Evolutionary conservation across 2,888 invertebrate species (phyloP).

Genomic region (Axea sp.): DNA sequence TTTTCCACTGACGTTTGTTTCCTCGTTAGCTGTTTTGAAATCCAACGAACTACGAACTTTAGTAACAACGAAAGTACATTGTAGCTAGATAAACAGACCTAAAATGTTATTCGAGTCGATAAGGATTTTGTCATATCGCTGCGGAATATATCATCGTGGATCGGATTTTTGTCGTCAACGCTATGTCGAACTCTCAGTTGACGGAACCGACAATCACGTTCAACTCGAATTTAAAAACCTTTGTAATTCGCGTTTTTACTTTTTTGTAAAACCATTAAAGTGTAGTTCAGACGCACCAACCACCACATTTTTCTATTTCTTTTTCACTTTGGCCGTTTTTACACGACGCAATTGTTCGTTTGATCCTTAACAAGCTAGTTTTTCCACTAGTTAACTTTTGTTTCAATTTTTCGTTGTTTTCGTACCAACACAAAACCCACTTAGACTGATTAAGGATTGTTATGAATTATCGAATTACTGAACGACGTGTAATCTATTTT

Average conservation of each 20-base stretch:
- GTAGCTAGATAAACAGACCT: conserved; percentile 40
- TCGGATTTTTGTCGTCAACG: conserved; percentile 10
- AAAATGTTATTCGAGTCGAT: conserved; percentile 29
- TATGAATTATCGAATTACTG: too few species aligned
- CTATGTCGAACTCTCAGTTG: conserved; percentile 14
- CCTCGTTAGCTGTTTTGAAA: conserved; percentile 49
- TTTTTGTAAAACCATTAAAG: too few species aligned
- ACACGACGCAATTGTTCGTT: too few species aligned
- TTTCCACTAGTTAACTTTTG: too few species aligned
- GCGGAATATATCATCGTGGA: conserved; percentile 12
- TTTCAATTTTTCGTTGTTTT: too few species aligned
- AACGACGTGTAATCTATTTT: too few species aligned
- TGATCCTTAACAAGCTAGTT: too few species aligned
- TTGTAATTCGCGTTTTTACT: conserved; percentile 40
- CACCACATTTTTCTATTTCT: neutral
- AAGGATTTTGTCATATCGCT: conserved; percentile 42
- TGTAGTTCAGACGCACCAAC: too few species aligned
- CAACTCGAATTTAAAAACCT: conserved; percentile 30
- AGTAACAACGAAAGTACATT: conserved; percentile 56
- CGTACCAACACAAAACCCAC: too few species aligned
- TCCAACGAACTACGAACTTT: conserved; percentile 56
- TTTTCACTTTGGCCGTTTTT: neutral
- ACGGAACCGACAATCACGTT: conserved; percentile 49
- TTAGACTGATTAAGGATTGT: too few species aligned
- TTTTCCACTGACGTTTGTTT: conserved; percentile 35